phyloP scores from a whole-genome alignment of 2,113 vertebrate genomes.

The Amia ocellicauda region DNA sequence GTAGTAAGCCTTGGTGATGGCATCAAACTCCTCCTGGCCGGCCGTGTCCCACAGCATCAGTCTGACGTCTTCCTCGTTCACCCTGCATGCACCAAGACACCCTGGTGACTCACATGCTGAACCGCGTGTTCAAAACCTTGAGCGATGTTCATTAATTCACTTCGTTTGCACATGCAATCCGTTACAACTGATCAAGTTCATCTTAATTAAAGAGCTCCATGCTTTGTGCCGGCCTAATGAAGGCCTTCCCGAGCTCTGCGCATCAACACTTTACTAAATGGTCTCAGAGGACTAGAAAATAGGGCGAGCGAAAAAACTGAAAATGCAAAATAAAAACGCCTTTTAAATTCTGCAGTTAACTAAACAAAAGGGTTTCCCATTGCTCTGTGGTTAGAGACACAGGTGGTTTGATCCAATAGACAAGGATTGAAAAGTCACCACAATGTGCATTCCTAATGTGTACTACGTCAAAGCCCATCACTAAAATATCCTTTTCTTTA shows the following conservation, averaged over 20 bases:
- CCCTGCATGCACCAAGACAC: constrained; percentile 70
- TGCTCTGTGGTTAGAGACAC: too few species aligned
- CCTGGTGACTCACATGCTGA: background rate
- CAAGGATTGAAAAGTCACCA: too few species aligned
- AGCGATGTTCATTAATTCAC: too few species aligned
- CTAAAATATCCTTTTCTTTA: too few species aligned
- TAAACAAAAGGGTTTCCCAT: too few species aligned
- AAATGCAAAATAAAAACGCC: too few species aligned
- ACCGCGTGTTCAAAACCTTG: background rate
- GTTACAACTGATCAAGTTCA: background rate
- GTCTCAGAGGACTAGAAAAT: background rate
- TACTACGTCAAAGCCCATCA: too few species aligned
- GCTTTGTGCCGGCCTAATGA: background rate
- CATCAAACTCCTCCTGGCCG: constrained; percentile 97
- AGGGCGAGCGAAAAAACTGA: background rate
- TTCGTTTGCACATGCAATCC: background rate
- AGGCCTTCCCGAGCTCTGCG: background rate
- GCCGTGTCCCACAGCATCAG: constrained; percentile 98
- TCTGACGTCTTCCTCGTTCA: constrained; percentile 91
- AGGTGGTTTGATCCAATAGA: too few species aligned
- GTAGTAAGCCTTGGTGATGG: constrained; percentile 98
- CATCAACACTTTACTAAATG: background rate
- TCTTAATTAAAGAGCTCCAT: background rate
- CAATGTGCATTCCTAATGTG: too few species aligned
- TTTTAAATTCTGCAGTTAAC: too few species aligned